Conservation (phyloP, 2,888 invertebrate species). For the Rhyacophila evoluta region DNA sequence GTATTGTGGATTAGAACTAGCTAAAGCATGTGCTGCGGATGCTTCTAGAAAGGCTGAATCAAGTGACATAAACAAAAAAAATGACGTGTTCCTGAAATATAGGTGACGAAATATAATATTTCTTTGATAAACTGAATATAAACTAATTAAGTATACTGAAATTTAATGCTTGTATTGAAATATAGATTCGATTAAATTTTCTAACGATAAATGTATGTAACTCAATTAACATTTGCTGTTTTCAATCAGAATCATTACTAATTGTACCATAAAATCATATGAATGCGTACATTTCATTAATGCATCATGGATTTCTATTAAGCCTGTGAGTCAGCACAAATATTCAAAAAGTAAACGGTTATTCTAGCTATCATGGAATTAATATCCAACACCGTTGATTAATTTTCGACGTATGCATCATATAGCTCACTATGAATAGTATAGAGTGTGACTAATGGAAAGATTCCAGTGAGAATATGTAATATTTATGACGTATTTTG, state of each 20-base stretch:
- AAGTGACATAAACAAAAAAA: no score
- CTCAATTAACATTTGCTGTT: neutral
- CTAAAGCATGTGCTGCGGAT: no score
- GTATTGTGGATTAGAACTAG: no score
- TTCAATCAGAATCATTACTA: neutral
- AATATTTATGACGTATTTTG: no score
- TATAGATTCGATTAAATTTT: no score
- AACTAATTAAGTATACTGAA: no score
- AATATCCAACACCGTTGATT: neutral
- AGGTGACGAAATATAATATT: no score
- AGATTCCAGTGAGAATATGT: neutral
- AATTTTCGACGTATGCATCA: neutral
- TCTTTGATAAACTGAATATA: no score
- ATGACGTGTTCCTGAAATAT: no score
- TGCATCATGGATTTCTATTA: neutral
- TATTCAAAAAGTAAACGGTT: neutral
- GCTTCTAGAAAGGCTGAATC: no score
- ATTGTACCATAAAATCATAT: neutral
- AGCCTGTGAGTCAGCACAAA: neutral
- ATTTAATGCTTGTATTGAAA: no score
- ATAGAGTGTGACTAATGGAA: neutral
- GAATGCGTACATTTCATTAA: neutral
- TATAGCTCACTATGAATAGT: neutral
- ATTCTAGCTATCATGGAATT: neutral
- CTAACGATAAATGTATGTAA: no score